phyloP scores from a whole-genome alignment of 2,797 vertebrate genomes.

The Allobates femoralis region DNA sequence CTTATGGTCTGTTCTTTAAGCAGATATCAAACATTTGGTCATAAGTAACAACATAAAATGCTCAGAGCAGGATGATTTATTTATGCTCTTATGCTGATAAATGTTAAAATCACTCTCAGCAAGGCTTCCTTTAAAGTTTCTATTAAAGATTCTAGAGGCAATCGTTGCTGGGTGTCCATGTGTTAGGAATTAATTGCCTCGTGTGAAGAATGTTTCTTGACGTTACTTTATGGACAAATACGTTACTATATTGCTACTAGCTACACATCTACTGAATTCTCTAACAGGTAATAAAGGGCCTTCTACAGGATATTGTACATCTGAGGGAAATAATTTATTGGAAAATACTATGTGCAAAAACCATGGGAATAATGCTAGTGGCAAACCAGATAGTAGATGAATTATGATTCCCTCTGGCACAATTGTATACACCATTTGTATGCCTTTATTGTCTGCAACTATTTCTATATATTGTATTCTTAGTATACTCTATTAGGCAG shows the following conservation, averaged over 20 bases:
- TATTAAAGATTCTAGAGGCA: slow-evolving; percentile 49
- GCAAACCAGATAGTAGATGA: neutral
- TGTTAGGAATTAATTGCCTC: slow-evolving; percentile 63
- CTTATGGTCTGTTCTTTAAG: neutral
- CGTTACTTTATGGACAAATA: slow-evolving; percentile 12
- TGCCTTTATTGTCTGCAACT: neutral
- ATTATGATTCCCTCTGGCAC: neutral
- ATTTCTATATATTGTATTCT: neutral
- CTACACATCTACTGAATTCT: neutral
- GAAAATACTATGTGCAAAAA: neutral
- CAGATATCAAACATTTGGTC: slow-evolving; percentile 35
- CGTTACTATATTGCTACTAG: neutral
- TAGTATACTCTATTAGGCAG: neutral
- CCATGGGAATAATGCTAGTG: neutral
- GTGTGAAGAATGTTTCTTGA: slow-evolving; percentile 19
- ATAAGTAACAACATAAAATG: slow-evolving; percentile 51
- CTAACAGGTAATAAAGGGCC: neutral
- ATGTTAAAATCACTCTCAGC: slow-evolving; percentile 64
- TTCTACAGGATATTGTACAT: neutral
- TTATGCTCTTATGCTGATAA: slow-evolving; percentile 64
- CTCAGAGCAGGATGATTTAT: slow-evolving; percentile 64
- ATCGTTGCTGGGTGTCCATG: slow-evolving; percentile 64
- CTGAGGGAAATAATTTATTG: neutral
- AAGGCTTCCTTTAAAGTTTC: slow-evolving; percentile 65
- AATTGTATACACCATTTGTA: neutral